Evolutionary conservation across 2,797 vertebrate species (phyloP).

Genomic region (Gambelia wislizenii): DNA sequence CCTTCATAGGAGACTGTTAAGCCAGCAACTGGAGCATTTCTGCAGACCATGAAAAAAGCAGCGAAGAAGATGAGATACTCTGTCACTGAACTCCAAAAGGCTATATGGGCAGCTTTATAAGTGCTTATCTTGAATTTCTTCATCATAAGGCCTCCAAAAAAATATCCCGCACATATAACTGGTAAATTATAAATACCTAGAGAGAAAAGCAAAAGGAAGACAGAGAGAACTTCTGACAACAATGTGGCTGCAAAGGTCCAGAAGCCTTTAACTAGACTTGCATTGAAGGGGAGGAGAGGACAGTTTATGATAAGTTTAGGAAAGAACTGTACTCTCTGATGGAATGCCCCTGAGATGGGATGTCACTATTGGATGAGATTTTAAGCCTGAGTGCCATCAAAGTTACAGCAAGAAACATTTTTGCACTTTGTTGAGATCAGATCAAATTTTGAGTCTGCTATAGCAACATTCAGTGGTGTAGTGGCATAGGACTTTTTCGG

Average conservation of each 20-base stretch:
- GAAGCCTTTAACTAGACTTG: not conserved
- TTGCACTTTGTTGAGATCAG: too few relatives aligned
- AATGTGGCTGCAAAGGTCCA: too few relatives aligned
- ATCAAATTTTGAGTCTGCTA: too few relatives aligned
- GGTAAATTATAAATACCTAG: constrained; percentile 76
- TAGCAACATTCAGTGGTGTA: too few relatives aligned
- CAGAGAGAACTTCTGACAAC: not conserved
- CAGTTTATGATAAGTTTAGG: too few relatives aligned
- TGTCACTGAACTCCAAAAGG: constrained; percentile 66
- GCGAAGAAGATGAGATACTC: constrained; percentile 72
- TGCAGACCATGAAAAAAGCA: constrained; percentile 69
- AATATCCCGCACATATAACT: constrained; percentile 73
- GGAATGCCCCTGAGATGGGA: too few relatives aligned
- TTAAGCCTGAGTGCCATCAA: too few relatives aligned
- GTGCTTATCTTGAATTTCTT: constrained; percentile 75
- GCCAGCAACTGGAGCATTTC: constrained; percentile 71
- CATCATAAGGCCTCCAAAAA: constrained; percentile 76
- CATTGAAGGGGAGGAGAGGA: not conserved
- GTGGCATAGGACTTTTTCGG: too few relatives aligned
- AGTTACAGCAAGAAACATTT: too few relatives aligned
- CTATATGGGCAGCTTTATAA: constrained; percentile 67
- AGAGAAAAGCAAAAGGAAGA: constrained; percentile 47
- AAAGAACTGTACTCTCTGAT: too few relatives aligned
- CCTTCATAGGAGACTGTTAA: constrained; percentile 76
- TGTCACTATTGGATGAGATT: too few relatives aligned